phyloP scores from a whole-genome alignment of 2,113 vertebrate genomes.

The Poecilia latipinna region DNA sequence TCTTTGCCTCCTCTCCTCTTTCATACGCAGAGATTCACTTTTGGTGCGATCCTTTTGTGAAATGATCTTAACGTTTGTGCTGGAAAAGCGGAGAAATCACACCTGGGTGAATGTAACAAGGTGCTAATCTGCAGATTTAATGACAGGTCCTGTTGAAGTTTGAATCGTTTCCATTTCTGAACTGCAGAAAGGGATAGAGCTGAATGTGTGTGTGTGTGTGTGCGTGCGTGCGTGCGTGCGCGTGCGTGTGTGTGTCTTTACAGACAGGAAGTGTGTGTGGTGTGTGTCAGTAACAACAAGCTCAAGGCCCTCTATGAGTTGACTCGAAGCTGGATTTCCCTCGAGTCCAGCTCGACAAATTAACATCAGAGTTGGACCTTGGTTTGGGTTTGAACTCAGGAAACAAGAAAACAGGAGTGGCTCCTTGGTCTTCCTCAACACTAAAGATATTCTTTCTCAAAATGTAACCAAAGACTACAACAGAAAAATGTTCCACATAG shows the following conservation, averaged over 20 bases:
- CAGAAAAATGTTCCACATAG: too few species aligned
- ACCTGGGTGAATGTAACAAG: constrained; percentile 6
- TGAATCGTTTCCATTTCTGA: neutral
- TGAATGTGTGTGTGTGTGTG: constrained; percentile 11
- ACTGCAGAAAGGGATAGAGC: neutral
- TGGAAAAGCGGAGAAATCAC: constrained; percentile 6
- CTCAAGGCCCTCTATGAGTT: constrained; percentile 28
- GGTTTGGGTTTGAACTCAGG: constrained; percentile 13
- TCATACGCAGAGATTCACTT: constrained; percentile 44
- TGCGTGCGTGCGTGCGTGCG: constrained; percentile 10
- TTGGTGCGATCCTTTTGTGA: constrained; percentile 6
- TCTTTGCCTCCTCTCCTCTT: constrained; percentile 19
- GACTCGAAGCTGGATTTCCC: constrained; percentile 26
- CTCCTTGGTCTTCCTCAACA: neutral
- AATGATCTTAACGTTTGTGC: constrained; percentile 2
- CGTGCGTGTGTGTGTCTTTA: neutral
- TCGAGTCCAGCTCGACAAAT: constrained; percentile 28
- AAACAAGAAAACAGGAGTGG: neutral
- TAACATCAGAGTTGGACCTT: constrained; percentile 38
- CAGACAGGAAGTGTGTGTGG: neutral
- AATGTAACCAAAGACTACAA: neutral
- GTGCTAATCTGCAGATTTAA: constrained; percentile 15
- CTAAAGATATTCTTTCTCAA: neutral
- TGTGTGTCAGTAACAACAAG: too few species aligned
- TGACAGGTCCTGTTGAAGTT: constrained; percentile 13